Evolutionary conservation across 2,888 invertebrate species (phyloP).

Genomic region (Heteromurus nitidus): DNA sequence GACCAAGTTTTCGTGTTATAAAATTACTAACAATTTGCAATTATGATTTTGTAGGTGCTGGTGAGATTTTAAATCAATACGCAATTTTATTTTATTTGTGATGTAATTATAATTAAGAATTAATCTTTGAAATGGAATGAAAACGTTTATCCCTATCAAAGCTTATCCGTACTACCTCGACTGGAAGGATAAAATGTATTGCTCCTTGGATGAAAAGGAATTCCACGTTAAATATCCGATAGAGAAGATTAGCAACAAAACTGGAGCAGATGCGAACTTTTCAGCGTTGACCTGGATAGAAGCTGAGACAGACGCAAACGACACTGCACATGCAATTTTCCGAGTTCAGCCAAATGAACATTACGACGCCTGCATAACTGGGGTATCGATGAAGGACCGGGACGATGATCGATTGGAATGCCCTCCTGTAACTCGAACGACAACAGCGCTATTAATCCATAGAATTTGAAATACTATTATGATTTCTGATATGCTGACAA

Average conservation of each 20-base stretch:
- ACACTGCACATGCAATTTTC: neutral
- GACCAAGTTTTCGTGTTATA: no score
- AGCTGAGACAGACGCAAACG: no score
- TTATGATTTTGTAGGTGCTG: no score
- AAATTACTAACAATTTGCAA: no score
- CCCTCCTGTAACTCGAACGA: constrained; percentile 18
- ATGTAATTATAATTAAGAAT: no score
- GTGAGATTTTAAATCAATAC: no score
- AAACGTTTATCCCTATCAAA: no score
- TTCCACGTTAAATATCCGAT: neutral
- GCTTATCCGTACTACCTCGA: constrained; percentile 21
- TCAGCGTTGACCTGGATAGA: constrained; percentile 1
- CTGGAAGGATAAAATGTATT: constrained; percentile 16
- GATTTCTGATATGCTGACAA: no score
- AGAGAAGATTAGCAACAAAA: neutral
- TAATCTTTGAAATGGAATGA: no score
- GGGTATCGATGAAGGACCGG: neutral
- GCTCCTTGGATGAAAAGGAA: neutral
- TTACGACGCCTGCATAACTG: neutral
- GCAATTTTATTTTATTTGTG: no score
- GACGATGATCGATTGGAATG: constrained; percentile 12
- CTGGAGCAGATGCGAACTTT: neutral
- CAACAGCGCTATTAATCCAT: no score
- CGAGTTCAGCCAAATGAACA: constrained; percentile 12
- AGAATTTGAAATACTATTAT: no score